Evolutionary conservation across 2,888 invertebrate genomes (phyloP), one percentile per base, ranked within the genome.

Genomic region (Oscheius onirici): DNA sequence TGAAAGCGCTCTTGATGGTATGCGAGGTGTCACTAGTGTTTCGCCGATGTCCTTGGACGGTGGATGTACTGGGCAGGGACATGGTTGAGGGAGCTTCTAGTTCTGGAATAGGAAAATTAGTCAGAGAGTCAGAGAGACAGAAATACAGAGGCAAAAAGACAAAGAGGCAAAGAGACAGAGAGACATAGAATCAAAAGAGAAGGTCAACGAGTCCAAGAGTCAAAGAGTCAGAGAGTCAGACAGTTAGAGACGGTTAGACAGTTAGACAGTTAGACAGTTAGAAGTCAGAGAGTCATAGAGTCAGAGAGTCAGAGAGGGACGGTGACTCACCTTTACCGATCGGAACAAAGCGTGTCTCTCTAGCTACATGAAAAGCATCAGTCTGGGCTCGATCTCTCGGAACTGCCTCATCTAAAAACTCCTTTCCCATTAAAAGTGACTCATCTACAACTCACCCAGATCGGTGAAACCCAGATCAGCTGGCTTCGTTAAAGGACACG

Each of bases 1-100:
- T 80, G 74, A 81, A 81, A 15, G 81, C 81, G 51, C 79, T 80
- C 34, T 73, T 73, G 15, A 74, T 71, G 24, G 75, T 69, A 22
- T 73, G 77, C 1, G 72, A 74, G 22, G 76, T 77, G 34, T 80
- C 80, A 52, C 74, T 75, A 49, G 68, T 74, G 61, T 79, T 79
- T 17, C 79, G 46, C n/a, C 76, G 61, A 43, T 70, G 70, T 3
- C 17, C 24, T 22, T 52, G 66, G 20, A 41, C 41, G 43, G n/a
- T 24, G 13, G 51, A 49, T 6, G 66, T 34, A n/a, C 26, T 24
- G 6, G 66, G 66, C 13, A 66, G 43, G n/a, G 54, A 54, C 55
- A 66, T 66, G 26, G 66, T 66, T 20, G 52, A 52, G 41, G 54
- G 54, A 26, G 66, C 66, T 24, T 66, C 66, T 11, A 41, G 13